These are phyloP conservation scores for Dorcus hopei DNA, from an alignment of 2,888 invertebrate species.

Conservation along the genomic window DNA sequence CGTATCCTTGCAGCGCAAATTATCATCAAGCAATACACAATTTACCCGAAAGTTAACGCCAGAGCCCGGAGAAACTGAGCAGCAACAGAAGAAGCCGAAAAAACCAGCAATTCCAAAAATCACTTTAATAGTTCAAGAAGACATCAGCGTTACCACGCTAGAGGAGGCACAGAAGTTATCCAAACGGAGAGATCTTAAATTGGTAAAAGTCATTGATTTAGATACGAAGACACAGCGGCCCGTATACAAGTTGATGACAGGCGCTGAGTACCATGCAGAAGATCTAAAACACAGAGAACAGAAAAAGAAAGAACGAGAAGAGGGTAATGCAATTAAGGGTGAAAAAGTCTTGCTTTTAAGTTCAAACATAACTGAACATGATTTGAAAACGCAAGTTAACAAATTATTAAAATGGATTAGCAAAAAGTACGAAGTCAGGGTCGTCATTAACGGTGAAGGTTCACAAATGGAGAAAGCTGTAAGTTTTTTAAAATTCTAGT, in stretches of 20 bases:
- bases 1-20: not conserved
- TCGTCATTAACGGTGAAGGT: conserved; percentile 55
- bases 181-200: conserved; percentile 62
- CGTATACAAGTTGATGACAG: conserved; percentile 67
- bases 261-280: conserved; percentile 62
- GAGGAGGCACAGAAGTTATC: conserved; percentile 70
- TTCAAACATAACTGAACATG: conserved; percentile 62
- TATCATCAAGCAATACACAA: not conserved
- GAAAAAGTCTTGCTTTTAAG: conserved; percentile 64
- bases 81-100: conserved; percentile 34
- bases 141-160: conserved; percentile 60
- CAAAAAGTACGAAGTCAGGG: conserved; percentile 64
- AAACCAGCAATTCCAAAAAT: conserved; percentile 55
- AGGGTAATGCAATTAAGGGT: conserved; percentile 51
- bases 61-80: conserved; percentile 13
- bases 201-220: conserved; percentile 65
- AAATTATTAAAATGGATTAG: conserved; percentile 64
- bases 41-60: not conserved
- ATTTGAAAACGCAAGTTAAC: conserved; percentile 61
- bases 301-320: conserved; percentile 49
- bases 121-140: conserved; percentile 60
- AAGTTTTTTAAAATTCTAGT: conserved; percentile 28
- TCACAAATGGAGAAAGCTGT: conserved; percentile 46
- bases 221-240: conserved; percentile 67
- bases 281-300: conserved; percentile 56